Evolutionary conservation across 1,140 invertebrate genomes (phyloP).

Genomic region (Arion vulgaris): DNA sequence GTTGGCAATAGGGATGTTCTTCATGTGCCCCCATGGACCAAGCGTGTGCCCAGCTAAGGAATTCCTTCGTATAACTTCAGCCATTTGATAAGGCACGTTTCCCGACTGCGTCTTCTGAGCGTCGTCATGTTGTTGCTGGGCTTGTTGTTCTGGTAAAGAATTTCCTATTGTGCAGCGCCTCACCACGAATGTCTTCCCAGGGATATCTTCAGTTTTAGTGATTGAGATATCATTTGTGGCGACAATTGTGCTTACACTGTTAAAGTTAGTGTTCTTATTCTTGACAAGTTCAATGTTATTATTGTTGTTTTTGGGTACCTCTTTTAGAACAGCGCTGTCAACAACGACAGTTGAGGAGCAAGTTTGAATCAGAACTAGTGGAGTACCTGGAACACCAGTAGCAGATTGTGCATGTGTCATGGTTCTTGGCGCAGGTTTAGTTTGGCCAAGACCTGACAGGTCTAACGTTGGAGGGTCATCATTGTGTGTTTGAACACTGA

Average conservation of each 20-base stretch:
- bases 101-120: not conserved
- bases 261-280: constrained; percentile 6
- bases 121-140: not conserved
- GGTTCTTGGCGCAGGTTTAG: not conserved
- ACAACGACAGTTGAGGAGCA: not conserved
- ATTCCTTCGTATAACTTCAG: constrained; percentile 41
- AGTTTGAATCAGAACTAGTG: not conserved
- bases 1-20: constrained; percentile 64
- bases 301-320: constrained; percentile 22
- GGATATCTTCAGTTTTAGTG: not conserved
- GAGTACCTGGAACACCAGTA: not conserved
- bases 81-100: constrained; percentile 7
- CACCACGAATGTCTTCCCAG: constrained; percentile 28
- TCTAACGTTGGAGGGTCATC: constrained; percentile 59
- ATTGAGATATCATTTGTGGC: not conserved
- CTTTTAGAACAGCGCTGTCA: not conserved
- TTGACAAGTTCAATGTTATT: not conserved
- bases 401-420: not conserved
- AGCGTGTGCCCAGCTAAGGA: constrained; percentile 26
- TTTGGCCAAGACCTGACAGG: constrained; percentile 29
- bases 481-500: constrained; percentile 44
- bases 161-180: constrained; percentile 26
- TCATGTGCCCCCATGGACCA: constrained; percentile 49
- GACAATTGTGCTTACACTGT: not conserved
- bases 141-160: not conserved